Conservation (phyloP, 1,140 invertebrate species). For the Hyphantria cunea region DNA sequence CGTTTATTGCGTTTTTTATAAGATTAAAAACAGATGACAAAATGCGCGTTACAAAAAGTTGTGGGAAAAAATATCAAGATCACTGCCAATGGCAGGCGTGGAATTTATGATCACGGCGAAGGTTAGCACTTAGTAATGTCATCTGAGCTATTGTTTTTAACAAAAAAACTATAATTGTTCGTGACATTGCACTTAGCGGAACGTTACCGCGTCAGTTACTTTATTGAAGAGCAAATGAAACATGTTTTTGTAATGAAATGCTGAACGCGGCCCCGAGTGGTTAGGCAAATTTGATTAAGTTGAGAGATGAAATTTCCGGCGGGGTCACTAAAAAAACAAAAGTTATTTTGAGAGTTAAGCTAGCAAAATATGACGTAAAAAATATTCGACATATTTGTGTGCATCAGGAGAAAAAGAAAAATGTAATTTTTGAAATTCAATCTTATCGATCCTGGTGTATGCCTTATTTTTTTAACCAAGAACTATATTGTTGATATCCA, state of each 20-base stretch:
- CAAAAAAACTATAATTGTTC: constrained; percentile 16
- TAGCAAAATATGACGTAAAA: no score
- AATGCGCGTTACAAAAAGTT: constrained; percentile 37
- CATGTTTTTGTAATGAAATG: not conserved
- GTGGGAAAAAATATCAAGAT: constrained; percentile 63
- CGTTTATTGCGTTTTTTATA: constrained; percentile 36
- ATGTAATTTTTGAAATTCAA: no score
- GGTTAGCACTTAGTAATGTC: constrained; percentile 36
- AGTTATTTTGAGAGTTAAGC: no score
- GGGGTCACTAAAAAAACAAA: no score
- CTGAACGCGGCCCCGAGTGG: not conserved
- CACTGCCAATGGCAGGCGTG: constrained; percentile 57
- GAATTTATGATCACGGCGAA: constrained; percentile 48
- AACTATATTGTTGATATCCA: no score
- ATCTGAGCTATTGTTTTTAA: constrained; percentile 14
- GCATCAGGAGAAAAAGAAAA: no score
- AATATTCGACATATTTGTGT: no score
- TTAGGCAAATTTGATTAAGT: not conserved
- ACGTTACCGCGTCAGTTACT: not conserved
- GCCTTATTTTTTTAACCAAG: no score
- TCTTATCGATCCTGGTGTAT: no score
- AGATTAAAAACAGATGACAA: constrained; percentile 38
- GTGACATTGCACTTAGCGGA: constrained; percentile 12
- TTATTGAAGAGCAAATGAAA: not conserved
- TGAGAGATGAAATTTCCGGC: not conserved